phyloP scores from a whole-genome alignment of 1,140 invertebrate genomes.

The Drosophila asahinai region DNA sequence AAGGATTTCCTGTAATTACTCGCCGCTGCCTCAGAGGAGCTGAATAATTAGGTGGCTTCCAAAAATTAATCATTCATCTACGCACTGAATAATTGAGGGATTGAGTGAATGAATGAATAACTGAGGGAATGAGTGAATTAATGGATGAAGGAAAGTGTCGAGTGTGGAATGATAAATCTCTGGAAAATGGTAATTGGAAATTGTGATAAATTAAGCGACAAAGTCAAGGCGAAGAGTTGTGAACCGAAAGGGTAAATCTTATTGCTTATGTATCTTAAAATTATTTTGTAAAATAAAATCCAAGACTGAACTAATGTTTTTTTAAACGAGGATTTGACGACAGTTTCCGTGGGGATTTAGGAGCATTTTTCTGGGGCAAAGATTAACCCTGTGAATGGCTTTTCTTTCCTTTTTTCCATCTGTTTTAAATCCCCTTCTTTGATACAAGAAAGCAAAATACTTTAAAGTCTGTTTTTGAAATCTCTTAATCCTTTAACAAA shows the following conservation, averaged over 20 bases:
- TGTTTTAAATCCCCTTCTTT: conserved; percentile 11
- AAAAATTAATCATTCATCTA: conserved; percentile 45
- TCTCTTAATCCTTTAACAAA: conserved; percentile 36
- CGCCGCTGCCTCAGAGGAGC: conserved; percentile 29
- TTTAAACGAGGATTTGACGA: conserved; percentile 29
- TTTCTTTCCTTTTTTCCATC: neutral
- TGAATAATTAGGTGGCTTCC: conserved; percentile 51
- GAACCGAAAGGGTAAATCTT: neutral
- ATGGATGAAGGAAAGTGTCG: neutral
- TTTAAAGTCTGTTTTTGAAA: conserved; percentile 16
- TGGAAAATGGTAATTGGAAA: conserved; percentile 19
- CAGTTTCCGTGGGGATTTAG: conserved; percentile 6
- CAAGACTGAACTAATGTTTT: neutral
- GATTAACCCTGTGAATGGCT: conserved; percentile 14
- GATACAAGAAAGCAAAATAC: conserved; percentile 18
- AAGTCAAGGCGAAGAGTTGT: conserved; percentile 24
- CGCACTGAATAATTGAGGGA: conserved; percentile 28
- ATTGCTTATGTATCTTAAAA: neutral
- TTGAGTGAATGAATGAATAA: conserved; percentile 9
- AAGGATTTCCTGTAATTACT: conserved; percentile 80
- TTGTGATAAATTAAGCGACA: conserved; percentile 35
- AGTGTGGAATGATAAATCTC: conserved; percentile 57
- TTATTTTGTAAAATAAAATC: neutral
- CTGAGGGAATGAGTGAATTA: conserved; percentile 37
- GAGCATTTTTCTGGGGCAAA: neutral